Evolutionary conservation across 2,797 vertebrate genomes (phyloP).

Genomic region (Notamacropus eugenii): DNA sequence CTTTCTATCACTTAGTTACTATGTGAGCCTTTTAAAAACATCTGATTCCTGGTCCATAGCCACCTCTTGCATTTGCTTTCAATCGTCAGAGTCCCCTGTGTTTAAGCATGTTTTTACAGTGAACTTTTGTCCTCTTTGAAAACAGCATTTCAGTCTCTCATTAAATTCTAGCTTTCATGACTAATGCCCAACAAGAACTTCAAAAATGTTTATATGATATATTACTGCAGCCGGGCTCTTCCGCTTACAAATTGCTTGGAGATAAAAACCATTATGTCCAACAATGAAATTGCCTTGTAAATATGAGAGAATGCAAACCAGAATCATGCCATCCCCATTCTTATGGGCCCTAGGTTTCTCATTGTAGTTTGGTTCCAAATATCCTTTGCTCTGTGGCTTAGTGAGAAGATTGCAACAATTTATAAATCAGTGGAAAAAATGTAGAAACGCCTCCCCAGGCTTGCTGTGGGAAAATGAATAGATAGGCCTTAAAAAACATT

Average conservation of each 20-base stretch:
- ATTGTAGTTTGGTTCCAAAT: not conserved
- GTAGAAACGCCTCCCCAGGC: conserved; percentile 18
- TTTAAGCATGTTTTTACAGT: conserved; percentile 40
- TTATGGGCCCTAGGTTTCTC: not conserved
- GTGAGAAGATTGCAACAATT: conserved; percentile 30
- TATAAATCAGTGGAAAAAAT: conserved; percentile 37
- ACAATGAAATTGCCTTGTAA: conserved; percentile 35
- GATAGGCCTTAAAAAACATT: conserved; percentile 25
- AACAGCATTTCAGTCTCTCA: conserved; percentile 62
- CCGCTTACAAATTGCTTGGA: conserved; percentile 69
- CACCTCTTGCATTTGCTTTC: conserved; percentile 56
- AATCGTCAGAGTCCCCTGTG: not conserved
- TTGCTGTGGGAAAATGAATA: conserved; percentile 55
- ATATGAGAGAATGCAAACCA: conserved; percentile 36
- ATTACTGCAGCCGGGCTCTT: conserved; percentile 64
- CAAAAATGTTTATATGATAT: conserved; percentile 66
- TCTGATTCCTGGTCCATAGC: conserved; percentile 25
- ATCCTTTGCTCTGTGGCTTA: conserved; percentile 19
- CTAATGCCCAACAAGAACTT: conserved; percentile 55
- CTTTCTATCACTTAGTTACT: not conserved
- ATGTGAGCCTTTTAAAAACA: conserved; percentile 23
- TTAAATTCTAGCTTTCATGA: conserved; percentile 74
- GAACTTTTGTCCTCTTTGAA: conserved; percentile 70
- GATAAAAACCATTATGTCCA: conserved; percentile 54
- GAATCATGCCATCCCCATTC: conserved; percentile 33